Evolutionary conservation across 2,797 vertebrate genomes (phyloP).

Genomic region (Hapalemur alaotrensis): DNA sequence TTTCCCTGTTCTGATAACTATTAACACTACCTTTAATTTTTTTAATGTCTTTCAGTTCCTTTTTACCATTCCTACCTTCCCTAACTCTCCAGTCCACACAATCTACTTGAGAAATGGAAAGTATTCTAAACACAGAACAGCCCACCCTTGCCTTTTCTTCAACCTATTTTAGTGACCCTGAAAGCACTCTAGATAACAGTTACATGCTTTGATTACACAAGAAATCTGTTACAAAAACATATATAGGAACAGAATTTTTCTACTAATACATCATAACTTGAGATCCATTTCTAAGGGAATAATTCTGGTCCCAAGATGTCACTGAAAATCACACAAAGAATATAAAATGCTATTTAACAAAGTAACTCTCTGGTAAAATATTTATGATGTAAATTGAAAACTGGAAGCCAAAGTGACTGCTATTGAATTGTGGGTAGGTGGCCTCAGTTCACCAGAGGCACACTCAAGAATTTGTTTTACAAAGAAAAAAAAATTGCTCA

Average conservation of each 20-base stretch:
- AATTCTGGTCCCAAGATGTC: conserved; percentile 9
- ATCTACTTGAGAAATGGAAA: not conserved
- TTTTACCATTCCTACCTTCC: not conserved
- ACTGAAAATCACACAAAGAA: conserved; percentile 39
- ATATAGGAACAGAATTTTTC: not conserved
- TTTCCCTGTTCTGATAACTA: not conserved
- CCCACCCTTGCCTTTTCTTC: not conserved
- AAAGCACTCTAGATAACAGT: not conserved
- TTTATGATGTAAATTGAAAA: not conserved
- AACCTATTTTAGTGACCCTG: not conserved
- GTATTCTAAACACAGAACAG: not conserved
- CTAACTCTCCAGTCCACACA: not conserved
- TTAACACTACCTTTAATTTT: not conserved
- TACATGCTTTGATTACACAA: not conserved
- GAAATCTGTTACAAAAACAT: not conserved
- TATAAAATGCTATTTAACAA: conserved; percentile 21
- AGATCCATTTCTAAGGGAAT: conserved; percentile 18
- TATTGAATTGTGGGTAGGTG: not conserved
- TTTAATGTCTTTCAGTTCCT: not conserved
- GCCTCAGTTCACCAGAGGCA: not conserved
- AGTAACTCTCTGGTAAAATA: conserved; percentile 38
- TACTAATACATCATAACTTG: not conserved
- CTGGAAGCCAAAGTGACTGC: not conserved
- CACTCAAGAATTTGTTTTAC: conserved; percentile 14
- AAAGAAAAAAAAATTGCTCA: conserved; percentile 7